Percentiles rank a stretch among this genome's conserved stretches.
Conservation (phyloP, 2,888 invertebrate genomes). For the Rotaria magnacalcarata region DNA sequence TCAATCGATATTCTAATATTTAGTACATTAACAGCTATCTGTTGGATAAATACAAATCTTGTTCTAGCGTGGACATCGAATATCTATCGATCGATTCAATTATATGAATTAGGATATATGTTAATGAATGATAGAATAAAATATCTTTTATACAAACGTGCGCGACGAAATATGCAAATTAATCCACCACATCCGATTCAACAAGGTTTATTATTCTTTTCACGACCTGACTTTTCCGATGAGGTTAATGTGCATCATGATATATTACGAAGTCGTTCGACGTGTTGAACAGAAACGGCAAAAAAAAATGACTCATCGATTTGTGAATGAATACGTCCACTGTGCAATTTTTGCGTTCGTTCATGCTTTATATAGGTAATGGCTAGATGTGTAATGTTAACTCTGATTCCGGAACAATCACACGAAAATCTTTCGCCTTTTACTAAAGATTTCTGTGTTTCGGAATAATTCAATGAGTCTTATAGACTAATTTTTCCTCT, state of each 20-base stretch:
- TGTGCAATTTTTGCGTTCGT: not conserved
- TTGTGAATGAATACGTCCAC: not conserved
- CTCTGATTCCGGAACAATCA: slow-evolving; percentile 25
- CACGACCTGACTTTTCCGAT: slow-evolving; percentile 16
- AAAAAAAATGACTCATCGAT: not conserved
- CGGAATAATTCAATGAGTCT: slow-evolving; percentile 31
- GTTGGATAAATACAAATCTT: not conserved
- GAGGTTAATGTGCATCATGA: not conserved
- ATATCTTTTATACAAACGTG: not conserved
- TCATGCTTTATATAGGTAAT: not conserved
- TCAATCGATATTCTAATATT: slow-evolving; percentile 44
- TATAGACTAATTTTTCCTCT: not conserved
- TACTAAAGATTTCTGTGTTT: slow-evolving; percentile 31
- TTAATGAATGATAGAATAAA: not conserved
- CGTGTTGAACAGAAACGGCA: not conserved
- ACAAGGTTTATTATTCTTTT: slow-evolving; percentile 18
- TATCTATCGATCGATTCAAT: not conserved
- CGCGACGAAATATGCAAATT: not conserved
- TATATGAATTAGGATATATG: not conserved
- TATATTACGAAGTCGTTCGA: not conserved
- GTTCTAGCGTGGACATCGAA: not conserved
- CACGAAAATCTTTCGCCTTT: slow-evolving; percentile 27
- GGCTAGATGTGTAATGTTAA: not conserved
- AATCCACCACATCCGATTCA: not conserved
- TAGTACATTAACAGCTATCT: not conserved